Evolutionary conservation across 2,888 invertebrate species (phyloP).

Genomic region (Halocaridina rubra): DNA sequence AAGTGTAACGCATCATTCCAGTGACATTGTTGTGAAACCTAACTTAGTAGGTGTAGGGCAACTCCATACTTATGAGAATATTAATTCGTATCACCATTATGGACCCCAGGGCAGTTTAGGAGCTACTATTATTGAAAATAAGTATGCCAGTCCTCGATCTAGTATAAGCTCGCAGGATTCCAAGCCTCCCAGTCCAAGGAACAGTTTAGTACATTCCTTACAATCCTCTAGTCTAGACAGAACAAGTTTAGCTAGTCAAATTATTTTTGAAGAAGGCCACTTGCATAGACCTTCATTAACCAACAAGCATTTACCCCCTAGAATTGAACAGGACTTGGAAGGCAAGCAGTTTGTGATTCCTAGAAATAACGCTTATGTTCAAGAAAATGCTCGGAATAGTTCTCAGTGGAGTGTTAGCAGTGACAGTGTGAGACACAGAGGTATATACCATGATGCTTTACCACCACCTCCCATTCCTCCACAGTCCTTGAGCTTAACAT

Average conservation of each 20-base stretch:
- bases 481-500: slow-evolving; percentile 36
- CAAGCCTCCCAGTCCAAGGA: slow-evolving; percentile 70
- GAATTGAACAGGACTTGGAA: slow-evolving; percentile 63
- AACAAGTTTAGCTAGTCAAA: slow-evolving; percentile 56
- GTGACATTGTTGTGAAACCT: slow-evolving; percentile 63
- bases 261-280: slow-evolving; percentile 52
- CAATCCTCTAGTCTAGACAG: slow-evolving; percentile 62
- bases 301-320: slow-evolving; percentile 55
- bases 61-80: slow-evolving; percentile 62
- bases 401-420: slow-evolving; percentile 59
- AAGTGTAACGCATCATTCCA: slow-evolving; percentile 37
- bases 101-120: slow-evolving; percentile 54
- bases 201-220: slow-evolving; percentile 67
- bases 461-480: slow-evolving; percentile 52
- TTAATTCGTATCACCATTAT: slow-evolving; percentile 52
- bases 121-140: slow-evolving; percentile 62
- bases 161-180: slow-evolving; percentile 71
- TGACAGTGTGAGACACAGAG: slow-evolving; percentile 45
- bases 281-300: slow-evolving; percentile 23
- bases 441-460: slow-evolving; percentile 45
- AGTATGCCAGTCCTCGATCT: slow-evolving; percentile 68
- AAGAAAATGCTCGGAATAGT: slow-evolving; percentile 62
- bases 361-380: slow-evolving; percentile 61
- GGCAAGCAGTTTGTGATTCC: slow-evolving; percentile 63
- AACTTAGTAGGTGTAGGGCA: slow-evolving; percentile 38